Conservation (phyloP, 2,888 invertebrate species). For the Leptopilina myrica region DNA sequence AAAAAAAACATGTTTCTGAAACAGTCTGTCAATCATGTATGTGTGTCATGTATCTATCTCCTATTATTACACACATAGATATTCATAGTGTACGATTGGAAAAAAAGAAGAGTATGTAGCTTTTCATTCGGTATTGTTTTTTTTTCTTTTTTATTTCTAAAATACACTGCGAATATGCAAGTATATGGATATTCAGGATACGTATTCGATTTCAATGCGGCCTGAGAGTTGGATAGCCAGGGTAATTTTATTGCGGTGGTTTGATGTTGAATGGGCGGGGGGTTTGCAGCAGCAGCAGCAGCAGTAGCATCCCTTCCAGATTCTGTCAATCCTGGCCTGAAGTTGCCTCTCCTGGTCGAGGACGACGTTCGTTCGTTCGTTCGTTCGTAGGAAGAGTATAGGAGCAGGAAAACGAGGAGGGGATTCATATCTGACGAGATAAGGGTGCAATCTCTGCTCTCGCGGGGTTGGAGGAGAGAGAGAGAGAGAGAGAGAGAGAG, state of each 20-base stretch:
- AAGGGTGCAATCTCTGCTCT: conserved; percentile 67
- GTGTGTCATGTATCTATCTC: background rate
- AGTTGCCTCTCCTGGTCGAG: conserved; percentile 47
- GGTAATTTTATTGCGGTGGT: conserved; percentile 69
- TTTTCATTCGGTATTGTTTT: conserved; percentile 4
- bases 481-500: conserved; percentile 44
- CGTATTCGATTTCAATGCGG: conserved; percentile 34
- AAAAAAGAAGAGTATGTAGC: background rate
- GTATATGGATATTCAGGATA: conserved; percentile 4
- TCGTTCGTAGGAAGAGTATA: conserved; percentile 48
- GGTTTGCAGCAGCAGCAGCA: conserved; percentile 6
- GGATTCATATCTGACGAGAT: conserved; percentile 67
- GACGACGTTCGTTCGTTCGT: conserved; percentile 43
- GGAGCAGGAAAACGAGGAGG: conserved; percentile 65
- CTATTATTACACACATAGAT: conserved; percentile 10
- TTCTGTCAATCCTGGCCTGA: conserved; percentile 36
- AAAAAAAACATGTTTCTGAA: conserved; percentile 8
- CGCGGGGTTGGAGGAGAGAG: conserved; percentile 42
- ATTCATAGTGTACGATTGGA: conserved; percentile 4
- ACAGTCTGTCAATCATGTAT: background rate
- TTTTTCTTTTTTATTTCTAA: background rate
- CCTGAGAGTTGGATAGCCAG: conserved; percentile 40
- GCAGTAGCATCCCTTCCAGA: conserved; percentile 28
- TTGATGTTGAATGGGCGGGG: conserved; percentile 58
- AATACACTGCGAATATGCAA: background rate